Evolutionary conservation across 2,113 vertebrate species (phyloP).

Genomic region (Arenaria interpres): DNA sequence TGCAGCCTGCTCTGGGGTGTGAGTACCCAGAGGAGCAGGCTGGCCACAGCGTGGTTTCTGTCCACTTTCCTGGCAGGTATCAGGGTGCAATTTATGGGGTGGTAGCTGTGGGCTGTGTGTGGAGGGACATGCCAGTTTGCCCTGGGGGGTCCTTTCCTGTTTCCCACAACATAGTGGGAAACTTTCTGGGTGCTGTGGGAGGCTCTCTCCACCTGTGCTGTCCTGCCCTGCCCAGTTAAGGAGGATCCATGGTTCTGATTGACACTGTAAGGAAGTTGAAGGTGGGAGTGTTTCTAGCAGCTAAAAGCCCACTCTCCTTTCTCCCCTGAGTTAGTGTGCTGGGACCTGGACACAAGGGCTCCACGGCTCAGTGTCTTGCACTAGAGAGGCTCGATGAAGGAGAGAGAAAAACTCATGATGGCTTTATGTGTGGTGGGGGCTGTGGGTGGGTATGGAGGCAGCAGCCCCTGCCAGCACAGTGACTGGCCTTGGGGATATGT

Average conservation of each 20-base stretch:
- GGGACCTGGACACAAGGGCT: neutral
- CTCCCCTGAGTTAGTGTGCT: neutral
- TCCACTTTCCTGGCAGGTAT: neutral
- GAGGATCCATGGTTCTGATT: neutral
- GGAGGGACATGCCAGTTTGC: neutral
- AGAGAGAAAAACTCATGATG: neutral
- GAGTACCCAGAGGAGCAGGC: neutral
- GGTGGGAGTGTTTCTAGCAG: neutral
- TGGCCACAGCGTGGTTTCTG: neutral
- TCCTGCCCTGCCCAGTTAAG: neutral
- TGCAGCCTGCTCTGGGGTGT: fast-evolving
- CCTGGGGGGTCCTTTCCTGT: neutral
- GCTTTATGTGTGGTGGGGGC: neutral
- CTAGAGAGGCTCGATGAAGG: neutral
- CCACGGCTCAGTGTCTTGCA: neutral
- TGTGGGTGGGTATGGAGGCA: neutral
- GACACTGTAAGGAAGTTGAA: neutral
- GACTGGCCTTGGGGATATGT: slow-evolving; percentile 10
- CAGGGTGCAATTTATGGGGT: neutral
- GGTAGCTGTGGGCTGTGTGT: neutral
- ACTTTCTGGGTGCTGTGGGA: neutral
- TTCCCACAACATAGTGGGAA: neutral
- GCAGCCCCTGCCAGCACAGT: neutral
- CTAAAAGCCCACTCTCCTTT: neutral
- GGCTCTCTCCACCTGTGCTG: neutral